A percentile compares a stretch with the other conserved stretches of the same genome.
Evolutionary conservation across 2,888 invertebrate species (phyloP).

Genomic region (Eretmocerus hayati): DNA sequence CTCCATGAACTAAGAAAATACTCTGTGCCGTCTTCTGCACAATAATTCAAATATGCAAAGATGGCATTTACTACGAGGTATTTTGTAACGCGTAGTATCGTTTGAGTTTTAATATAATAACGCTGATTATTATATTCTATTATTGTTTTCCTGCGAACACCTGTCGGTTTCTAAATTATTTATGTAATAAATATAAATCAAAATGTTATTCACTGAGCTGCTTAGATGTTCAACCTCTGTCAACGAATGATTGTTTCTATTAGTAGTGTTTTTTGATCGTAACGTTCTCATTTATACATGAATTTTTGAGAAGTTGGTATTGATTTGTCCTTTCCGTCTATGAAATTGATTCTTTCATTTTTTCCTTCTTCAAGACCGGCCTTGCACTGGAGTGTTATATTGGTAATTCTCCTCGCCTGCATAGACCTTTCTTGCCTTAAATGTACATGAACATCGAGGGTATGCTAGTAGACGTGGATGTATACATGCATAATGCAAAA

Average conservation of each 20-base stretch:
- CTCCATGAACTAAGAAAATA: constrained; percentile 21
- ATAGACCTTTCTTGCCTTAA: constrained; percentile 13
- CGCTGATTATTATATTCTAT: constrained; percentile 17
- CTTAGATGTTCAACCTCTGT: constrained; percentile 11
- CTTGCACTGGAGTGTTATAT: constrained; percentile 12
- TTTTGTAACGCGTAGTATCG: constrained; percentile 20
- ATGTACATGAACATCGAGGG: constrained; percentile 15
- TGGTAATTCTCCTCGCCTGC: constrained; percentile 5
- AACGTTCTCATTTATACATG: no score
- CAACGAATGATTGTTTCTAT: constrained; percentile 11
- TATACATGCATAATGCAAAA: constrained; percentile 8
- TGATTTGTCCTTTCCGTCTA: constrained; percentile 6
- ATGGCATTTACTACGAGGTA: constrained; percentile 17
- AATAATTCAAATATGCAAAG: constrained; percentile 17
- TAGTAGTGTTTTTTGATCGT: no score
- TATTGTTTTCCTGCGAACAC: constrained; percentile 17
- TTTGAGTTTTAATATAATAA: constrained; percentile 18
- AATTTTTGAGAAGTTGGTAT: no score
- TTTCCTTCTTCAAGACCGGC: constrained; percentile 13
- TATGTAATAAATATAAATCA: constrained; percentile 16
- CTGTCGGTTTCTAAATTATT: constrained; percentile 23
- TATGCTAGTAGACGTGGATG: constrained; percentile 12
- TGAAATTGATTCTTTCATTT: constrained; percentile 5
- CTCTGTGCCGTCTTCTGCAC: constrained; percentile 22
- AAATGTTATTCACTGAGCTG: no score